Percentiles rank a stretch among this genome's conserved stretches.
These are phyloP conservation scores for Berghia stephanieae DNA, from an alignment of 1,140 invertebrate genomes.

Conservation along the genomic window DNA sequence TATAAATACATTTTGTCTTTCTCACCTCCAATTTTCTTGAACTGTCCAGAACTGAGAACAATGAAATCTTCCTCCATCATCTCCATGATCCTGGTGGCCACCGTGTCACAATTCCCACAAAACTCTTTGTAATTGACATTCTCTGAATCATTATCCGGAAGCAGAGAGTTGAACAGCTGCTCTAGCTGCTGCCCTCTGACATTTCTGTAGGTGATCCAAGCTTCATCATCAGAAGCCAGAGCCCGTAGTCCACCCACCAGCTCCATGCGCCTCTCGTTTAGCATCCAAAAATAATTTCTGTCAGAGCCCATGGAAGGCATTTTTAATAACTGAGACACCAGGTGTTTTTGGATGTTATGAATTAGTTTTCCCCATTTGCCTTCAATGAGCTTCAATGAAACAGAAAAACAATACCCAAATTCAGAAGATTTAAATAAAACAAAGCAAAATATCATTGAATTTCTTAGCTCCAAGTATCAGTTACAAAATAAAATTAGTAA, in stretches of 20 bases:
- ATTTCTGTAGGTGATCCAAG: constrained; percentile 44
- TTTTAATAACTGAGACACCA: constrained; percentile 46
- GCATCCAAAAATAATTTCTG: neutral
- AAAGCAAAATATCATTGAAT: constrained; percentile 43
- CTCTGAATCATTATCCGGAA: constrained; percentile 50
- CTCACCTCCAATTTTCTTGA: constrained; percentile 48
- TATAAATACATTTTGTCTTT: too few relatives aligned
- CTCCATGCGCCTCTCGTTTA: constrained; percentile 41
- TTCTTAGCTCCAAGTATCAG: too few relatives aligned
- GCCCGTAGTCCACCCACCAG: constrained; percentile 55
- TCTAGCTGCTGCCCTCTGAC: constrained; percentile 56
- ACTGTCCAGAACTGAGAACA: constrained; percentile 55
- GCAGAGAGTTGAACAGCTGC: constrained; percentile 48
- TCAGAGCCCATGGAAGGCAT: constrained; percentile 41
- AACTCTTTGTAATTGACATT: constrained; percentile 50
- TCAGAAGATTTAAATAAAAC: constrained; percentile 27
- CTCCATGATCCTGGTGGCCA: constrained; percentile 52
- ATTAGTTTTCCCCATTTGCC: constrained; percentile 42
- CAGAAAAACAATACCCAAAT: neutral
- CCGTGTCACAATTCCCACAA: constrained; percentile 49
- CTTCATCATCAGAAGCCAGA: constrained; percentile 52
- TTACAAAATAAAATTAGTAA: too few relatives aligned
- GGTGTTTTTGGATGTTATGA: constrained; percentile 41
- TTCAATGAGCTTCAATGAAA: constrained; percentile 34
- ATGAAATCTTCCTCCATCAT: constrained; percentile 63